Evolutionary conservation across 2,797 vertebrate genomes (phyloP).

Genomic region (Clarias fuscus): DNA sequence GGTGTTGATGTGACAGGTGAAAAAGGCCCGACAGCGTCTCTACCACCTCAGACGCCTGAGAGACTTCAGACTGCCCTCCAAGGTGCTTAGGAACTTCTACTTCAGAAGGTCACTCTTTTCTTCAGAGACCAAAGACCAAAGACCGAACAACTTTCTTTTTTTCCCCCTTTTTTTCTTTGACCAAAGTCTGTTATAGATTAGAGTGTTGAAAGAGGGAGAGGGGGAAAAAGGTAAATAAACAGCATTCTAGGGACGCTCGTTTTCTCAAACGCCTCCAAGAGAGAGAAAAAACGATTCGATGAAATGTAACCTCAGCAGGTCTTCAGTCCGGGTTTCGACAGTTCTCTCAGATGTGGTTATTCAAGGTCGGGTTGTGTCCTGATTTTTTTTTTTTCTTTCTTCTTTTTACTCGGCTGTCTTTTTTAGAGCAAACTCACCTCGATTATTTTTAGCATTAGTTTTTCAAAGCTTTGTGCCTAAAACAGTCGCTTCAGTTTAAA

Average conservation of each 20-base stretch:
- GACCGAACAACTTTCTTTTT: neutral
- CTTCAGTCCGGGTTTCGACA: neutral
- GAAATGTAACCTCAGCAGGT: neutral
- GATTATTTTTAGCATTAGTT: too few relatives aligned
- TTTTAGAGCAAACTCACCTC: too few relatives aligned
- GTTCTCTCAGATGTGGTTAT: neutral
- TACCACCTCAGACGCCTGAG: too few relatives aligned
- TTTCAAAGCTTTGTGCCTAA: too few relatives aligned
- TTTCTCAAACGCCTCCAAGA: neutral
- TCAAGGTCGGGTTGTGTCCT: neutral
- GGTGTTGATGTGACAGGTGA: too few relatives aligned
- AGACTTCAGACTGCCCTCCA: too few relatives aligned
- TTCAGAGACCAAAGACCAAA: neutral
- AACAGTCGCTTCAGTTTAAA: too few relatives aligned
- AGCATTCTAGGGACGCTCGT: neutral
- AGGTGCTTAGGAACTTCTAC: too few relatives aligned
- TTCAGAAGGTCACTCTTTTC: too few relatives aligned
- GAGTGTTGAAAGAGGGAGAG: neutral
- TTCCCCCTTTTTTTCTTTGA: neutral
- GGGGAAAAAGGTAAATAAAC: neutral
- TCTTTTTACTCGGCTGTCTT: too few relatives aligned
- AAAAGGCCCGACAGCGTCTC: too few relatives aligned
- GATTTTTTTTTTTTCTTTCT: neutral
- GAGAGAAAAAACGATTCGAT: too few relatives aligned
- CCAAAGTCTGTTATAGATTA: neutral